Evolutionary conservation across 92 coral and sea anemone species (phyloP), one percentile per base, ranked within the genome.

Genomic region (Umimayanthus chanpuru): DNA sequence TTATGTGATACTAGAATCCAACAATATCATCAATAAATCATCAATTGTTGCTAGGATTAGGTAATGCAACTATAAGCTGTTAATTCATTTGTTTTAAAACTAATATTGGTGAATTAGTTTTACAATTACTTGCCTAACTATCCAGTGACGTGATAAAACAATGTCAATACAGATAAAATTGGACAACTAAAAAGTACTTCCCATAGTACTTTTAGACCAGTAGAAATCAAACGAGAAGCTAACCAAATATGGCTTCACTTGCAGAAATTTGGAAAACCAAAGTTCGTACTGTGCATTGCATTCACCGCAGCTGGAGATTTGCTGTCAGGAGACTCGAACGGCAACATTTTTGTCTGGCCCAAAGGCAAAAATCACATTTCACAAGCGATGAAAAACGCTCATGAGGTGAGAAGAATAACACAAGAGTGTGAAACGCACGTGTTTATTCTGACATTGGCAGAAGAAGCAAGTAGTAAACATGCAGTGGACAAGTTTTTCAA

Each of bases 241-340:
- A 16, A 49, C 6, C 6, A 29, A 65, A 14, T 30, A 50, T 30
- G 16, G 29, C 29, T 41, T 83, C 44, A 12, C 44, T 64, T 78
- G 28, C 91, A 94, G 94, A 94, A 92, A 88, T 90, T 86, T 53
- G 92, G 89, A 25, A 94, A 94, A 81, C 96, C 96, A n/a, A 93
- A 93, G 70, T 94, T 92, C 77, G 92, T 94, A 65, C 85, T 94
- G 61, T 92, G 94, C 74, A 85, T 92, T 58, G 92, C 94, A 38
- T 94, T 94, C 77, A 87, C 91, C 14, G 82, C 41, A 23, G 89
- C 85, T 26, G 94, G 96, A 9, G 93, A 92, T 75, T 85, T 94
- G 79, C 77, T 94, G 79, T 85, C 96, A 10, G 96, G 96, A 8
- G 96, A 94, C 73, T 94, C 96, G 11, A 94, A 94, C 68, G 96